Evolutionary conservation across 2,797 vertebrate genomes (phyloP).

Genomic region (Caiman crocodilus): DNA sequence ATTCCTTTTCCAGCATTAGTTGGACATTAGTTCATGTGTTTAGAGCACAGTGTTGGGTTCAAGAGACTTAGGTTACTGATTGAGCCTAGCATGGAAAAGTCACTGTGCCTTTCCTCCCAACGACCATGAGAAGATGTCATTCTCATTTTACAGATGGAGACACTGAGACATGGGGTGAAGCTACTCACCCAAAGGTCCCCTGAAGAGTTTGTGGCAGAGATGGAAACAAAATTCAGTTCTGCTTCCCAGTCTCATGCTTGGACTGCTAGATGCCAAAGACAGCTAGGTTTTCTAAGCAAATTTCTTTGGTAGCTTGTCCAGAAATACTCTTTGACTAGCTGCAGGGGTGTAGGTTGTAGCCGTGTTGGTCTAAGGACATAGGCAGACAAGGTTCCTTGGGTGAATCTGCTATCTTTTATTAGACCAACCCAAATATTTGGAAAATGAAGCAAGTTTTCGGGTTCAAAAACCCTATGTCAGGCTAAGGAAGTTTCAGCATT

Average conservation of each 20-base stretch:
- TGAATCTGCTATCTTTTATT: too few relatives aligned
- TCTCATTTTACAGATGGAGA: background rate
- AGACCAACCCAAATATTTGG: too few relatives aligned
- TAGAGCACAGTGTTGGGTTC: background rate
- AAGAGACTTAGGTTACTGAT: background rate
- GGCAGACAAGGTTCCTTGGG: too few relatives aligned
- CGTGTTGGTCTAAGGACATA: too few relatives aligned
- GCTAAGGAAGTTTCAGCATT: too few relatives aligned
- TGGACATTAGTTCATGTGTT: background rate
- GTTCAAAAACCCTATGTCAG: too few relatives aligned
- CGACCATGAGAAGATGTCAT: background rate
- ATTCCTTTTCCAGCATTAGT: background rate
- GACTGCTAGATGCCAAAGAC: background rate
- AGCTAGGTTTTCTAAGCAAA: background rate
- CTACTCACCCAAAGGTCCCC: background rate
- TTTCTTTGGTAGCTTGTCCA: background rate
- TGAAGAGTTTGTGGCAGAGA: background rate
- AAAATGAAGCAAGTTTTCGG: too few relatives aligned
- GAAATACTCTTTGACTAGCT: background rate
- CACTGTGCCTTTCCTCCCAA: background rate
- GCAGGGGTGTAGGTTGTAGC: background rate
- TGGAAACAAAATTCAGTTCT: background rate
- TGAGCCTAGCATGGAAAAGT: background rate
- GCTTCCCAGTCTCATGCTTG: background rate
- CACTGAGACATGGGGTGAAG: background rate